These are phyloP conservation scores for Rhagologus leucostigma DNA, from an alignment of 2,113 vertebrate species.

Conservation along the genomic window DNA sequence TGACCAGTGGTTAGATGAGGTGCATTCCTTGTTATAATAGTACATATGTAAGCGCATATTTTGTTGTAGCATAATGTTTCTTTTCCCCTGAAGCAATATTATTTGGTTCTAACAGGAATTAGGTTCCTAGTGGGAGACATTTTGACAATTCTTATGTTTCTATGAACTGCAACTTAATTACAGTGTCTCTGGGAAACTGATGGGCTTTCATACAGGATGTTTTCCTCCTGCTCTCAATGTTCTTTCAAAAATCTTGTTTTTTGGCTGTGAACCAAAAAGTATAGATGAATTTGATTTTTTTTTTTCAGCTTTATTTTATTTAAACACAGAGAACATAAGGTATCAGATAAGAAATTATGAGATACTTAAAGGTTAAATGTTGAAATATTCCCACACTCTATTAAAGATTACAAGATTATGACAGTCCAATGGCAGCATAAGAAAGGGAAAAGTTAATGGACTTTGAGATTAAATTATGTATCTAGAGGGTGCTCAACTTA, in stretches of 20 bases:
- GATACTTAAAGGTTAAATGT: background rate
- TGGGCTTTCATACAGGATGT: background rate
- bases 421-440: background rate
- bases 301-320: background rate
- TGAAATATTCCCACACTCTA: background rate
- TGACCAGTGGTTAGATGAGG: background rate
- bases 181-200: background rate
- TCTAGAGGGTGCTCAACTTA: constrained; percentile 28
- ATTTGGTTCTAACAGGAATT: background rate
- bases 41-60: background rate
- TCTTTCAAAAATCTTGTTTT: background rate
- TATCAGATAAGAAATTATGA: background rate
- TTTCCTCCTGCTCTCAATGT: background rate
- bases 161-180: background rate
- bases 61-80: background rate
- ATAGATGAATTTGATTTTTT: background rate
- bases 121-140: background rate
- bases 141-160: background rate
- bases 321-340: background rate
- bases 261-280: background rate
- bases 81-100: background rate
- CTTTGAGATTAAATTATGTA: constrained; percentile 67
- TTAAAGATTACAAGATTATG: constrained; percentile 6
- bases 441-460: constrained; percentile 29
- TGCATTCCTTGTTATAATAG: background rate